Evolutionary conservation across 2,888 invertebrate species (phyloP), one percentile per base, ranked within the genome.

Genomic region (Apeira syringaria): DNA sequence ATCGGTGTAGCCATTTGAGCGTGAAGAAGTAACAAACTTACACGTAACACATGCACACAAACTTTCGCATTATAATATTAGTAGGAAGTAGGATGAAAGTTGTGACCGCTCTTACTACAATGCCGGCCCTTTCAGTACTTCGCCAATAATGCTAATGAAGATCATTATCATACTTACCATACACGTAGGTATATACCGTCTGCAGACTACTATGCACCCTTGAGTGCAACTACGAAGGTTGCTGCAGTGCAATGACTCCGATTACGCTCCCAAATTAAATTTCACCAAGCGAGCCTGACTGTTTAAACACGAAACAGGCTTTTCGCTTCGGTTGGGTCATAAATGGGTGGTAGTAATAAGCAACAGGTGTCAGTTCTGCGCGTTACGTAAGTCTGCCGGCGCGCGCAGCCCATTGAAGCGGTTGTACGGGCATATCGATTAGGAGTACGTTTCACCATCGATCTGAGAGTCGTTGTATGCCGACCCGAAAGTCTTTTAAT

Each of bases 221-320:
- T 88, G 87, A 87, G 87, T 83, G 87, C 87, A 86, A 58, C 71
- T 62, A 33, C 82, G 86, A 88, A 88, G 87, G 88, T 87, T 88
- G 86, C 73, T 61, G 62, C 67, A 68, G 88, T 87, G 85, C 88
- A 86, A 74, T 89, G 88, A 87, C 88, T 71, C 72, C 71, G 60
- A 56, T 49, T 61, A 80, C 53, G 77, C 84, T 68, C 22, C 78
- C 63, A 52, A 81, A 74, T 78, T 61, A 4, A 50, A 58, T 58
- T 41, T 34, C 42, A 47, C 29, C 34, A 41, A n/a, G 48, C 47
- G 46, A 56, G 53, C 46, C 50, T 36, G 39, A 29, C 30, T 42
- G 22, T 34, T 54, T 50, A 45, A 47, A 56, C 52, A 59, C 51
- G 56, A 61, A 53, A 63, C 61, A 59, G 59, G 53, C 64, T 69